Percentiles rank a stretch among this genome's conserved stretches.
Conservation (phyloP, 2,888 invertebrate species). For the Apamea crenata region DNA sequence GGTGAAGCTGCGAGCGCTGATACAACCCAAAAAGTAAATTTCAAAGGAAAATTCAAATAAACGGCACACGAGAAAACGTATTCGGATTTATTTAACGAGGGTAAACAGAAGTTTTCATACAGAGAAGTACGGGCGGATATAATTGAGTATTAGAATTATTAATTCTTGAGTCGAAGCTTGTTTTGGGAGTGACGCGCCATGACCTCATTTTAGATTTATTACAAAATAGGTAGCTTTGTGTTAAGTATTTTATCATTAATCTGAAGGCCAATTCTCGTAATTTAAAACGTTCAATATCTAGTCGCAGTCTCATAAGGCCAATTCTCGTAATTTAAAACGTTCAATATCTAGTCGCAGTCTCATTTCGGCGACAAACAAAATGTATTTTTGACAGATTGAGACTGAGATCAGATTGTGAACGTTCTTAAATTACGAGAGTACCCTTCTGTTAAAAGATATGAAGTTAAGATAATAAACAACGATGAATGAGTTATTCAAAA, state of each 20-base stretch:
- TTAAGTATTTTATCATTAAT: not conserved
- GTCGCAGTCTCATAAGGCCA: no score
- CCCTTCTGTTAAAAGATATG: not conserved
- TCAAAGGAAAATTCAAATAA: constrained; percentile 81
- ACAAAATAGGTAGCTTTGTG: not conserved
- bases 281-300: no score
- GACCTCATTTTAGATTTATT: constrained; percentile 32
- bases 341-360: no score
- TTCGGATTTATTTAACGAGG: constrained; percentile 75
- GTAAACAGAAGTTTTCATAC: constrained; percentile 75
- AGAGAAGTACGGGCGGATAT: constrained; percentile 25
- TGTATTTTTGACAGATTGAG: no score
- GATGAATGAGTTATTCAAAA: not conserved
- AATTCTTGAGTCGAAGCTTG: constrained; percentile 25
- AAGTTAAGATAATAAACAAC: not conserved
- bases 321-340: no score
- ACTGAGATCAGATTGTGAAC: no score
- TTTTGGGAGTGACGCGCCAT: constrained; percentile 16
- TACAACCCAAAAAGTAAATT: constrained; percentile 66
- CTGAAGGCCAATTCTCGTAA: no score
- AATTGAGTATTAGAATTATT: constrained; percentile 57
- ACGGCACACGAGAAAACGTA: constrained; percentile 76
- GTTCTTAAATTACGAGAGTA: no score
- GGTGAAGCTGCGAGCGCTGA: constrained; percentile 64
- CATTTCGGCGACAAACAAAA: no score